Base-by-base conservation (phyloP, 1,140 invertebrate species). In the Sesamia nonagrioides region DNA sequence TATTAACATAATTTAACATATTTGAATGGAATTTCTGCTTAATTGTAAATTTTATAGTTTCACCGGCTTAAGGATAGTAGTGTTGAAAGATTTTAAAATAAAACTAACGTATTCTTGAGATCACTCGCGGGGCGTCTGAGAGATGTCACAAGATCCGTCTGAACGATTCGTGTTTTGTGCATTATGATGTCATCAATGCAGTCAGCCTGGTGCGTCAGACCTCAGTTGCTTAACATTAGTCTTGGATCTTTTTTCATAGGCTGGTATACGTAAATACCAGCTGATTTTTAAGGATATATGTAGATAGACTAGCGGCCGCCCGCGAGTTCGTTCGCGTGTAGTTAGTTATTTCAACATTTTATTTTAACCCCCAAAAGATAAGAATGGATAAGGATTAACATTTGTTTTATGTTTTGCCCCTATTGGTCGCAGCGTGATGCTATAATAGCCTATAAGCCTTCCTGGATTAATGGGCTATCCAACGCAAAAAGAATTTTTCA, bases 31-130 rank as follows among this genome's bases (percentile, higher is more conserved):
- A 56, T 56, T 56, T 56, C 54, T 27, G 21, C 18, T 18, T 11
- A 56, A 27, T 27, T 3, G 40, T 61, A 17, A 40, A 9, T 21
- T 27, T 7, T 45, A 3, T 42, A 27, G 63, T 13, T 11, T 18
- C 7, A 27, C 18, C 40, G 63, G 8, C 9, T 45, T 66, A 17
- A 21, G 40, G 40, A 68, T 48, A 68, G 9, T 27, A 45, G 13
- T 13, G 45, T 45, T 17, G 61, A 66, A 27, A 69, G 18, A 27
- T 50, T 50, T 69, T 50, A 69, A 68, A 68, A 69, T 68, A 68
- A 68, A 68, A 0, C 8, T 69, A 69, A 48, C 66, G 66, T 69
- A 69, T 69, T 50, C 42, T 45, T 69, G 21, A 3, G 15, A 27
- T 2, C 37, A 33, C 15, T 61, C 2, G 60, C 60, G 33, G 2